Conservation (phyloP, 2,888 invertebrate species). For the Serripes groenlandicus region DNA sequence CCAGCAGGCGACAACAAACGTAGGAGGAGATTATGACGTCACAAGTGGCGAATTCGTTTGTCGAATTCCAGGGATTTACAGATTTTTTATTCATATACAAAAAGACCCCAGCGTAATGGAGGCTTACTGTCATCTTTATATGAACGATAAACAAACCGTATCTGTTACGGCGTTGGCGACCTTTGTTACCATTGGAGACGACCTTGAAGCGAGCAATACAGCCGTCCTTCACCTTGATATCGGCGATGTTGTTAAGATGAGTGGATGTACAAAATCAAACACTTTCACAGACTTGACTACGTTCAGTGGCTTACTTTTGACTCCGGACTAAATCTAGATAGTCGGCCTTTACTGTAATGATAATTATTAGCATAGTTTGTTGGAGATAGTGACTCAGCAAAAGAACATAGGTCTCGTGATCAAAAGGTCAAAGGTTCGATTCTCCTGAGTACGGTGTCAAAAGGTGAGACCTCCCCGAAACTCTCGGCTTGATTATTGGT, state of each 20-base stretch:
- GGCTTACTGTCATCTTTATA: constrained; percentile 31
- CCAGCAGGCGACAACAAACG: constrained; percentile 28
- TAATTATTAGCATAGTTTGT: no score
- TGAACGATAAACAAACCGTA: not conserved
- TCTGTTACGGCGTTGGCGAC: not conserved
- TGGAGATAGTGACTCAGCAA: no score
- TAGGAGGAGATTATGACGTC: constrained; percentile 49
- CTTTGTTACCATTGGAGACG: not conserved
- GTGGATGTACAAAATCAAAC: not conserved
- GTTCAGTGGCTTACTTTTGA: constrained; percentile 7
- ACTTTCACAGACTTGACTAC: constrained; percentile 4
- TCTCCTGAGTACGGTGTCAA: no score
- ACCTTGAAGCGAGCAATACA: not conserved
- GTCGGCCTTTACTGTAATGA: no score
- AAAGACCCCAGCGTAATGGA: constrained; percentile 38
- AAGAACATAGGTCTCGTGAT: no score
- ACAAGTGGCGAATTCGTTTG: constrained; percentile 41
- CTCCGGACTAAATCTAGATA: not conserved
- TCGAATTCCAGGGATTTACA: constrained; percentile 49
- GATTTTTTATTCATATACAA: constrained; percentile 52
- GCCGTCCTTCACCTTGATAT: constrained; percentile 19
- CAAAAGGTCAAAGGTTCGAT: no score
- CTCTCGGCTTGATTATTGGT: no score
- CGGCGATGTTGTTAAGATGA: not conserved
- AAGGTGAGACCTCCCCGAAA: no score